phyloP scores from a whole-genome alignment of 2,888 invertebrate genomes.

The Crossocerus cetratus region DNA sequence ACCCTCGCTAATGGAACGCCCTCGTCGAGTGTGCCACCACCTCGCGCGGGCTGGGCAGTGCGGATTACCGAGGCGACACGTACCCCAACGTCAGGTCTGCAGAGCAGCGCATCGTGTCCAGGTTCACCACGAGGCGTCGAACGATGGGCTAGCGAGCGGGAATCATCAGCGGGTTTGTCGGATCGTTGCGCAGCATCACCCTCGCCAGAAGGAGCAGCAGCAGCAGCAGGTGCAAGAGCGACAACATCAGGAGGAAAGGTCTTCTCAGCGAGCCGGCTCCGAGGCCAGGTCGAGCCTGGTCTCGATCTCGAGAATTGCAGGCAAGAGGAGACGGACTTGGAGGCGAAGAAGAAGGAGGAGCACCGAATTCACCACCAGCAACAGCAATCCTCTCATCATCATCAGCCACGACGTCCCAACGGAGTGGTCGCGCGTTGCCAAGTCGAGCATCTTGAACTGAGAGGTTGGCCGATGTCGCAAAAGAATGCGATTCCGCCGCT shows the following conservation, averaged over 20 bases:
- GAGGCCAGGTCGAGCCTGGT: conserved; percentile 27
- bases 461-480: conserved; percentile 71
- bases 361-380: conserved; percentile 30
- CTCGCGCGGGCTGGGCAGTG: conserved; percentile 75
- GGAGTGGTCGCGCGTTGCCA: conserved; percentile 79
- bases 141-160: conserved; percentile 65
- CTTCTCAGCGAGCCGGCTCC: conserved; percentile 45
- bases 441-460: conserved; percentile 77
- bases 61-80: conserved; percentile 65
- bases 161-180: conserved; percentile 52
- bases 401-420: conserved; percentile 43
- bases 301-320: conserved; percentile 45
- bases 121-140: conserved; percentile 54
- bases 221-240: conserved; percentile 17
- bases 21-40: conserved; percentile 74
- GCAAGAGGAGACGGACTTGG: conserved; percentile 58
- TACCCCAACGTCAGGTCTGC: conserved; percentile 50
- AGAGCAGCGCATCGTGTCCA: conserved; percentile 42
- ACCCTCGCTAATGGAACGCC: conserved; percentile 75
- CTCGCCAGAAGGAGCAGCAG: conserved; percentile 47
- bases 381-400: conserved; percentile 56
- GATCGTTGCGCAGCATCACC: conserved; percentile 54
- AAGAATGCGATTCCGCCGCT: conserved; percentile 68
- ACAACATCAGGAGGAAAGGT: conserved; percentile 30
- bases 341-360: conserved; percentile 64